Conservation (phyloP, 1,140 invertebrate species). For the Phymorhynchus buccinoides region DNA sequence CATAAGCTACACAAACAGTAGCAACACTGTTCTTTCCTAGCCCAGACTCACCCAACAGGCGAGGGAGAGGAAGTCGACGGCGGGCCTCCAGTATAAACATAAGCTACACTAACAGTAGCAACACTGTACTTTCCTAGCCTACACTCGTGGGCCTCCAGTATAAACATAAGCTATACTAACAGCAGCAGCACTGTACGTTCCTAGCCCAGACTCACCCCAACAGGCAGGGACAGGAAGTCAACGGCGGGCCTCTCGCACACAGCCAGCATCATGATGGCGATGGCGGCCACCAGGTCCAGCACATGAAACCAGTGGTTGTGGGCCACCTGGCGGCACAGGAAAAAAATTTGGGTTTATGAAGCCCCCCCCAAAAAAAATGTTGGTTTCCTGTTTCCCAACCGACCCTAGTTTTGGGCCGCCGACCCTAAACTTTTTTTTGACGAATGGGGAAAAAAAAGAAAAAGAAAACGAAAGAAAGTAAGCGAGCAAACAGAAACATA, state of each 20-base stretch:
- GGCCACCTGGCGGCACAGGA: slow-evolving; percentile 78
- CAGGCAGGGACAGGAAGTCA: slow-evolving; percentile 79
- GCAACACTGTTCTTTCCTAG: slow-evolving; percentile 78
- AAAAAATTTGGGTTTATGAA: too few species aligned
- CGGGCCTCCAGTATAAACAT: slow-evolving; percentile 65
- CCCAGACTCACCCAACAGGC: slow-evolving; percentile 71
- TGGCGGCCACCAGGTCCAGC: slow-evolving; percentile 84
- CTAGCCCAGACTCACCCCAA: slow-evolving; percentile 59
- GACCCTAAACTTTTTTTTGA: too few species aligned
- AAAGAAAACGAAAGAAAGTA: too few species aligned
- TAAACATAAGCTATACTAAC: too few species aligned
- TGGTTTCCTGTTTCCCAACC: too few species aligned
- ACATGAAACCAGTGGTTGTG: slow-evolving; percentile 92
- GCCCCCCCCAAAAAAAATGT: too few species aligned
- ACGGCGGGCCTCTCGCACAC: slow-evolving; percentile 88
- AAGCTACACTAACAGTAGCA: slow-evolving; percentile 77
- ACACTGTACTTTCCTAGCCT: slow-evolving; percentile 76
- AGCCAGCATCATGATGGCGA: slow-evolving; percentile 85
- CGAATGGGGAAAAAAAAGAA: too few species aligned
- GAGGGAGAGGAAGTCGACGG: slow-evolving; percentile 80
- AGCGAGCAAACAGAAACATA: too few species aligned
- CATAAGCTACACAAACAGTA: slow-evolving; percentile 77
- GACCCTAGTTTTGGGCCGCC: too few species aligned
- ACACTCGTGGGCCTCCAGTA: slow-evolving; percentile 74
- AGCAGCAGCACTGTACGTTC: slow-evolving; percentile 79